Evolutionary conservation across 2,113 vertebrate genomes (phyloP), one percentile per base, ranked within the genome.

Genomic region (Diadophis punctatus): DNA sequence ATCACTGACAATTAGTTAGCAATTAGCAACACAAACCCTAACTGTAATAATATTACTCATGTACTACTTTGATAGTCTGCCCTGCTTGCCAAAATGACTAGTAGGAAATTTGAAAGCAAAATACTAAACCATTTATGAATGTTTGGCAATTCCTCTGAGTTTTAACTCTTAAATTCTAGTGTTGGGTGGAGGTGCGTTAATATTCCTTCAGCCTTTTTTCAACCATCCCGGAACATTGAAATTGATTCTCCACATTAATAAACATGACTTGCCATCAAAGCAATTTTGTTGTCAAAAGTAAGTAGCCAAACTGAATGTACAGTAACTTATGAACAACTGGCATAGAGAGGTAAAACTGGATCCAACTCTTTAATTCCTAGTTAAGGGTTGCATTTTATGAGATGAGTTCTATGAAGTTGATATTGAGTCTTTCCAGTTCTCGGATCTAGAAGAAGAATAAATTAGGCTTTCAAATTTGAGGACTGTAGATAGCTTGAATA

Each of bases 91-190:
- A 8, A 46, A 90, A 74, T 85, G 95, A 94, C 92, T 91, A 63
- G 80, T 93, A 93, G 84, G 94, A 93, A 95, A 96, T 96, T 95
- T 95, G 93, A 95, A 96, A 96, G 93, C 94, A 93, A 96, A 96
- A 96, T 95, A 96, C 96, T 95, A 60, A 95, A 23, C 92, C 5
- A 34, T 0, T 0, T 93, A 30, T 93, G 90, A 49, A 92, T 93
- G 93, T 94, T 90, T 94, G 88, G 90, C 90, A 87, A 92, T 85
- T 90, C 93, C 90, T 95, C 84, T 93, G 91, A 93, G 90, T 90
- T 95, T 94, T 92, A 23, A 95, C 93, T 90, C 46, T 84, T 94
- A 25, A 90, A 87, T 86, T 88, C 8, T 92, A n/a, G 12, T 93
- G 18, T 8, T 7, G 92, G 91, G 53, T 34, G 87, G 91, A 94